phyloP scores from a whole-genome alignment of 2,888 invertebrate genomes.

The Eristalis pertinax region DNA sequence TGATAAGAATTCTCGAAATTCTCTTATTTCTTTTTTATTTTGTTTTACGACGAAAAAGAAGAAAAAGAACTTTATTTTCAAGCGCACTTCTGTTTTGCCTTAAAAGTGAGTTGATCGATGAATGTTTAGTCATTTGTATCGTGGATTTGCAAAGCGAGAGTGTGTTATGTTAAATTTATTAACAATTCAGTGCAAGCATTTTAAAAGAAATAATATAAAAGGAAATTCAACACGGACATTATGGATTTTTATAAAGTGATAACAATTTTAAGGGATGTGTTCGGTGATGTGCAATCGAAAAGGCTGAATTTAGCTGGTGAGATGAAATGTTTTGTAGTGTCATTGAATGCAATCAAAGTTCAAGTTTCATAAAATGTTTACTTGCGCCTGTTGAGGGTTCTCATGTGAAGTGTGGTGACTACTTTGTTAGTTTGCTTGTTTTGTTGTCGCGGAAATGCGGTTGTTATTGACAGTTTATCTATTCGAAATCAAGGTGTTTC shows the following conservation, averaged over 20 bases:
- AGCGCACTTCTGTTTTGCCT: conserved; percentile 30
- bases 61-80: conserved; percentile 10
- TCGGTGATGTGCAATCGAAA: background rate
- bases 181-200: conserved; percentile 15
- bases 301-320: background rate
- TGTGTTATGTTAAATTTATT: conserved; percentile 55
- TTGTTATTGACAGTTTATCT: background rate
- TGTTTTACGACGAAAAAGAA: conserved; percentile 7
- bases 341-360: background rate
- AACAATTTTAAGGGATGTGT: conserved; percentile 53
- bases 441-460: background rate
- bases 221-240: background rate
- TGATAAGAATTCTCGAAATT: conserved; percentile 55
- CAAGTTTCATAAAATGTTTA: background rate
- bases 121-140: conserved; percentile 52
- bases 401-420: background rate
- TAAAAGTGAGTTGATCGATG: conserved; percentile 54
- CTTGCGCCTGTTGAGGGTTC: background rate
- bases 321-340: background rate
- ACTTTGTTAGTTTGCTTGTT: background rate
- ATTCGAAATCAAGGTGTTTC: background rate
- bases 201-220: conserved; percentile 17
- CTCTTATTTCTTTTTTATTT: conserved; percentile 8
- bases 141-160: conserved; percentile 37
- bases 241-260: conserved; percentile 55